Conservation (phyloP, 2,113 vertebrate species). For the Mobula birostris region DNA sequence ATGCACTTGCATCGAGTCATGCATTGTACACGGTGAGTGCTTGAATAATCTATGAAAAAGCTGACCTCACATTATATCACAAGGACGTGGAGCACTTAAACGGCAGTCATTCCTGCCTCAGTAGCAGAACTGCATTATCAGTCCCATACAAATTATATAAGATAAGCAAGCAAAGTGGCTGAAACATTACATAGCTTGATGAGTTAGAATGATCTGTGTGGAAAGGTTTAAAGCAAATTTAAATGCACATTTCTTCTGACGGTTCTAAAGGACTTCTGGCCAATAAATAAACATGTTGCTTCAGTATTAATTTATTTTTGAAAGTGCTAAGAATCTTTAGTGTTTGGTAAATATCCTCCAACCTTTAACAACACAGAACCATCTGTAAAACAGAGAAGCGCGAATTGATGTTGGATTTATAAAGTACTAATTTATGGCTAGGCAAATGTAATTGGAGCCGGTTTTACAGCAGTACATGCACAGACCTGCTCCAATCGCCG, state of each 20-base stretch:
- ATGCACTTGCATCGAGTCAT: not conserved
- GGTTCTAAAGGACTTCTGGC: not conserved
- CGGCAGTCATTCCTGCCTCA: not conserved
- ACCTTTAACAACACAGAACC: not conserved
- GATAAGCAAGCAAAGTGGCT: not conserved
- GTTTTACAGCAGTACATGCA: constrained; percentile 35
- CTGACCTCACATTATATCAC: not conserved
- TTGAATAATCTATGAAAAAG: constrained; percentile 16
- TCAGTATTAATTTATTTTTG: not conserved
- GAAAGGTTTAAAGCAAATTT: not conserved
- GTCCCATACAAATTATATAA: not conserved
- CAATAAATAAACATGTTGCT: not conserved
- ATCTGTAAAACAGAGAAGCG: not conserved
- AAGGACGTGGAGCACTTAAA: constrained; percentile 7
- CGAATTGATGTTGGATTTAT: constrained; percentile 17
- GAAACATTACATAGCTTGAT: not conserved
- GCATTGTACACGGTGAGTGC: not conserved
- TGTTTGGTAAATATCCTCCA: constrained; percentile 16
- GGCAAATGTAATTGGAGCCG: not conserved
- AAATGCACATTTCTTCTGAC: not conserved
- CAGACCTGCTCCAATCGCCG: not conserved
- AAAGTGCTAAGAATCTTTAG: not conserved
- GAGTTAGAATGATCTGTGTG: not conserved
- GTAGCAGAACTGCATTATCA: not conserved
- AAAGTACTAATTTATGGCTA: constrained; percentile 30